Percentiles rank a stretch among this genome's conserved stretches.
phyloP scores from a whole-genome alignment of 2,113 vertebrate genomes.

The Callorhinus ursinus region DNA sequence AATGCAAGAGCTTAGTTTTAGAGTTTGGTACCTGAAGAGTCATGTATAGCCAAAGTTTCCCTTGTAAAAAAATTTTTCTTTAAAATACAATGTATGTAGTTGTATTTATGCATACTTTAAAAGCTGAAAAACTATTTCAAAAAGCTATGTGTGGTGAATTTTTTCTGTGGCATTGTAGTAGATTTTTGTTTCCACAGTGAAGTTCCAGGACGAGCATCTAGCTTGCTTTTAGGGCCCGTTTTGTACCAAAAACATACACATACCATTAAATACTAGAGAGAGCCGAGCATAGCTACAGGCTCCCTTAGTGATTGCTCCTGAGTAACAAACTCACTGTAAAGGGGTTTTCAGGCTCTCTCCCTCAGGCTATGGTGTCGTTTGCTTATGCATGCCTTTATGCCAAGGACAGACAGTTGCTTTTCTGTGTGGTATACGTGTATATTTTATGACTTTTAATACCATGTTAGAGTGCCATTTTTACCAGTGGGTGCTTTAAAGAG shows the following conservation, averaged over 20 bases:
- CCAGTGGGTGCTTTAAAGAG: neutral
- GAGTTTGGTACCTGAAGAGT: neutral
- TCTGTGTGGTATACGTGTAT: neutral
- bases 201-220: neutral
- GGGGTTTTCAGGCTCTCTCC: neutral
- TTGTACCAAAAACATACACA: neutral
- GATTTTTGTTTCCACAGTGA: constrained; percentile 15
- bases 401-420: neutral
- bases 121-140: neutral
- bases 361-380: neutral
- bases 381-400: neutral
- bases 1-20: neutral
- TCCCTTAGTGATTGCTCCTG: neutral
- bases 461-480: neutral
- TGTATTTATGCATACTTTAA: neutral
- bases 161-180: neutral
- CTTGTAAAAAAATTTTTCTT: neutral
- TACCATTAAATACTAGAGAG: neutral
- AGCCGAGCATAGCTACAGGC: neutral
- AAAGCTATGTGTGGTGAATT: neutral
- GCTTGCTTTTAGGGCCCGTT: constrained; percentile 15
- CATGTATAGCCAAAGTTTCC: neutral
- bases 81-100: neutral
- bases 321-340: neutral
- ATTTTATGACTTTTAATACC: neutral